phyloP scores from a whole-genome alignment of 1,140 invertebrate genomes.

The Lutraria rhynchaena region DNA sequence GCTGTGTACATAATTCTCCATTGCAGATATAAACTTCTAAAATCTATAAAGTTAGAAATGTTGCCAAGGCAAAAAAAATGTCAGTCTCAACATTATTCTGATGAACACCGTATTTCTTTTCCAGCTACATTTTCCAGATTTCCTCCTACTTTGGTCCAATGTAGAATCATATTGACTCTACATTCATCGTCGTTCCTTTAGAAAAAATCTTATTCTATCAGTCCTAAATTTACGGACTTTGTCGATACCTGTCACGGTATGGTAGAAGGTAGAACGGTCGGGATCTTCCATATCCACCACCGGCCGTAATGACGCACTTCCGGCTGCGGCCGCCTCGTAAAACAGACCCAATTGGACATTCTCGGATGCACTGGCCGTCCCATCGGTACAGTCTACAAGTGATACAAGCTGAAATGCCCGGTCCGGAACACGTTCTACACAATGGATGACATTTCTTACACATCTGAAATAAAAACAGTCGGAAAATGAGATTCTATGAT shows the following conservation, averaged over 20 bases:
- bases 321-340: slow-evolving; percentile 8
- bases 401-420: slow-evolving; percentile 35
- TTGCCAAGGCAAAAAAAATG: no score
- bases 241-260: slow-evolving; percentile 31
- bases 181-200: no score
- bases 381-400: slow-evolving; percentile 35
- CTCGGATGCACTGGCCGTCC: slow-evolving; percentile 31
- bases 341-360: slow-evolving; percentile 35
- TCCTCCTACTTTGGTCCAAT: no score
- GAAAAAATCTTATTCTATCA: no score
- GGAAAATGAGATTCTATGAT: background rate
- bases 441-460: slow-evolving; percentile 36
- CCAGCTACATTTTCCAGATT: no score
- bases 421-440: slow-evolving; percentile 30
- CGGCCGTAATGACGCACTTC: slow-evolving; percentile 19
- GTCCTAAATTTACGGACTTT: slow-evolving; percentile 27
- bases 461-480: slow-evolving; percentile 21
- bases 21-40: no score
- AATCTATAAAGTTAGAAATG: no score
- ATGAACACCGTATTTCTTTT: no score
- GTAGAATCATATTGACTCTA: no score
- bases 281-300: slow-evolving; percentile 7
- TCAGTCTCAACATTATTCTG: no score
- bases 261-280: slow-evolving; percentile 25
- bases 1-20: no score